phyloP scores from a whole-genome alignment of 1,140 invertebrate genomes.

The Magallana gigas region DNA sequence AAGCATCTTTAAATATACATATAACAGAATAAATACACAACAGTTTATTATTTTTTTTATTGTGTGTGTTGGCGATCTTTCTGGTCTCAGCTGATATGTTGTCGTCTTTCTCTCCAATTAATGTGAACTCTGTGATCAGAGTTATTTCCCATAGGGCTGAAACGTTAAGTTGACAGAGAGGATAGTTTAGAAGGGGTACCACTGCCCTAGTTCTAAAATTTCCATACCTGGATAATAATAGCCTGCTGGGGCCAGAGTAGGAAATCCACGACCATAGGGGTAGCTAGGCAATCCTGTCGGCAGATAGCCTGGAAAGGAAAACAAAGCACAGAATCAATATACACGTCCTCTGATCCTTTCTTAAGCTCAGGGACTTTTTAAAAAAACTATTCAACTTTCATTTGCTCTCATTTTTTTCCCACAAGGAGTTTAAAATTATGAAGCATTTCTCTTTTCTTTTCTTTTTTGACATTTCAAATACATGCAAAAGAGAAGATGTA shows the following conservation, averaged over 20 bases:
- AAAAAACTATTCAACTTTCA: too few species aligned
- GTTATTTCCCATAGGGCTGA: slow-evolving; percentile 44
- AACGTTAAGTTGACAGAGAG: slow-evolving; percentile 54
- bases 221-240: slow-evolving; percentile 72
- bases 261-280: slow-evolving; percentile 67
- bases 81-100: slow-evolving; percentile 31
- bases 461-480: not conserved
- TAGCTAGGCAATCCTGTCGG: slow-evolving; percentile 63
- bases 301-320: slow-evolving; percentile 60
- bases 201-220: slow-evolving; percentile 71
- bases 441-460: too few species aligned
- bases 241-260: slow-evolving; percentile 62
- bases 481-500: slow-evolving; percentile 6
- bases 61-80: not conserved
- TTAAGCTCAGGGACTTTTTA: not conserved
- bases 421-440: too few species aligned
- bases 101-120: slow-evolving; percentile 6
- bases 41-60: not conserved
- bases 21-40: slow-evolving; percentile 28
- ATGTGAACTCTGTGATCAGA: slow-evolving; percentile 7
- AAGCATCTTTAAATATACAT: slow-evolving; percentile 17
- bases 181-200: slow-evolving; percentile 70
- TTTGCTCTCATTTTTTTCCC: too few species aligned
- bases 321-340: not conserved
- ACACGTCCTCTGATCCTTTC: not conserved